Conservation (phyloP, 2,797 vertebrate genomes). For the Cyprinodon diabolis region DNA sequence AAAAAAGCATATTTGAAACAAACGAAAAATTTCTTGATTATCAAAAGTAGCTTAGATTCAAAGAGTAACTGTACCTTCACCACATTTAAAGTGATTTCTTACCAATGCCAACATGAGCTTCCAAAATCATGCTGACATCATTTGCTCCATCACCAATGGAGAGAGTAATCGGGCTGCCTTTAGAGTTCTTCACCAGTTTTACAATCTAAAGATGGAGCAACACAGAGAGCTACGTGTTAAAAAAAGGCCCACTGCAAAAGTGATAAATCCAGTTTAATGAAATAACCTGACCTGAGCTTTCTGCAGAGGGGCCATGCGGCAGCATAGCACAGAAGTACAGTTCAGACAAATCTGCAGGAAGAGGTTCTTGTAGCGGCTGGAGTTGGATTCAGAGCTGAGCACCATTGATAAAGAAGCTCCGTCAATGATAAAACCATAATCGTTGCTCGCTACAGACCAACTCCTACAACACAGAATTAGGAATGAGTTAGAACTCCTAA, state of each 20-base stretch:
- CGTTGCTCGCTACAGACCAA: conserved; percentile 86
- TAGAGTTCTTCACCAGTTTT: conserved; percentile 96
- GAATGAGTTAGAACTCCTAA: neutral
- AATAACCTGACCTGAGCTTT: conserved; percentile 89
- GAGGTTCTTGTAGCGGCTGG: conserved; percentile 87
- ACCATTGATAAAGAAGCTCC: conserved; percentile 92
- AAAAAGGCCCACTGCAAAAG: neutral
- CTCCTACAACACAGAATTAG: conserved; percentile 74
- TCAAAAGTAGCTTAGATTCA: neutral
- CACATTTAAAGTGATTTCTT: conserved; percentile 51
- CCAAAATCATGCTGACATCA: conserved; percentile 99
- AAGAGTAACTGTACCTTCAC: neutral
- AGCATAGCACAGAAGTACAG: conserved; percentile 94
- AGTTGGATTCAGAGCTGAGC: conserved; percentile 86
- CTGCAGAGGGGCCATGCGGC: conserved; percentile 96
- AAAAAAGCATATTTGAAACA: conserved; percentile 21
- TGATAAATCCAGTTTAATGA: neutral
- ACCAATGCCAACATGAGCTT: conserved; percentile 99
- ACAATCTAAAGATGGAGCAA: conserved; percentile 85
- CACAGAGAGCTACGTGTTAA: neutral
- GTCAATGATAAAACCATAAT: conserved; percentile 95
- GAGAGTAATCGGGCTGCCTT: conserved; percentile 92
- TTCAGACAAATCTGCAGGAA: conserved; percentile 96
- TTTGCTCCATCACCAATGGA: conserved; percentile 97
- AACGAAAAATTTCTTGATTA: neutral